Percentiles rank a stretch among this genome's conserved stretches.
These are phyloP conservation scores for Tamias sibiricus DNA, from an alignment of 2,113 vertebrate genomes.

Conservation along the genomic window DNA sequence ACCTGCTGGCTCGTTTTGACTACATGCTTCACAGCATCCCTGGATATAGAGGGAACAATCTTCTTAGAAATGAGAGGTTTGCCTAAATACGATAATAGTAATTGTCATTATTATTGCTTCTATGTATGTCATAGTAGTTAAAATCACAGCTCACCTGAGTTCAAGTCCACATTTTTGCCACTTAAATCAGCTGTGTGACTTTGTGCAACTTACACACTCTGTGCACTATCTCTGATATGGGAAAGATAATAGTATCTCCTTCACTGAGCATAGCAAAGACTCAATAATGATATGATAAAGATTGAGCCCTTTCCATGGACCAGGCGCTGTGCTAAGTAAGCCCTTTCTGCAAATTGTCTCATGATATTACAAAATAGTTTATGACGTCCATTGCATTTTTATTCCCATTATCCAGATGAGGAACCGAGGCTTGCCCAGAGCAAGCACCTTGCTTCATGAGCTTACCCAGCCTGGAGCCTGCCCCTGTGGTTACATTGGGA, in stretches of 20 bases:
- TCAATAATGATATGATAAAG: background rate
- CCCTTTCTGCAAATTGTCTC: background rate
- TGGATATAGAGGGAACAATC: background rate
- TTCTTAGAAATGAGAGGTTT: background rate
- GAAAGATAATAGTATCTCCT: fast-evolving
- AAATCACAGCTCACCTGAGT: background rate
- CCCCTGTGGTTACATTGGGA: background rate
- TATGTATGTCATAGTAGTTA: background rate
- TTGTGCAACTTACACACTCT: background rate
- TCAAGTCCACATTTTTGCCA: background rate
- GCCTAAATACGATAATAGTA: background rate
- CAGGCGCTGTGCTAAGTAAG: too few species aligned
- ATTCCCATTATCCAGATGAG: background rate
- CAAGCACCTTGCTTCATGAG: background rate
- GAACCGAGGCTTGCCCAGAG: background rate
- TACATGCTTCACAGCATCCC: background rate
- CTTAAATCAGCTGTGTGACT: background rate
- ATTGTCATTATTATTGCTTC: background rate
- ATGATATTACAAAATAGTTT: background rate
- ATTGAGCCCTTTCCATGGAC: too few species aligned
- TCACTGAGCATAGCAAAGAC: background rate
- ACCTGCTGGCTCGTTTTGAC: too few species aligned
- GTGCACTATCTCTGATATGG: background rate
- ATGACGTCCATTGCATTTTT: background rate
- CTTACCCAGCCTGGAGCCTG: background rate